Conservation (phyloP, 2,888 invertebrate genomes). For the Protophormia terraenovae region DNA sequence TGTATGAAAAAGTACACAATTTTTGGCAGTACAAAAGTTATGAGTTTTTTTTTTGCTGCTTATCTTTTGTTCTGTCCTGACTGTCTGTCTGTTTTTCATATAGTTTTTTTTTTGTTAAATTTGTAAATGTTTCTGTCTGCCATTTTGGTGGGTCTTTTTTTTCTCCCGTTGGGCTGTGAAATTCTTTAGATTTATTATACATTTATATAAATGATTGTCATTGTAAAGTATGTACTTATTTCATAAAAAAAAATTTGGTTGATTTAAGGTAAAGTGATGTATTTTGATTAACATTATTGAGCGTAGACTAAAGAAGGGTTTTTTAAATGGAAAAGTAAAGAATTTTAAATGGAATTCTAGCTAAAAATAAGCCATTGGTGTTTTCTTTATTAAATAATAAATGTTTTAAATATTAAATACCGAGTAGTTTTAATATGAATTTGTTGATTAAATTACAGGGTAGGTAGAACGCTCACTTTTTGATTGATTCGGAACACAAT, state of each 20-base stretch:
- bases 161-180: neutral
- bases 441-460: no score
- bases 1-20: neutral
- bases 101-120: constrained; percentile 3
- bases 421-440: no score
- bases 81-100: neutral
- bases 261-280: neutral
- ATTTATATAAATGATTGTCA: constrained; percentile 39
- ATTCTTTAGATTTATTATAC: constrained; percentile 34
- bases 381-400: no score
- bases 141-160: neutral
- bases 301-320: neutral
- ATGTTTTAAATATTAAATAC: no score
- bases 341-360: neutral
- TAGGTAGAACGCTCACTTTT: no score
- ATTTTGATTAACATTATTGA: neutral
- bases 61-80: constrained; percentile 24
- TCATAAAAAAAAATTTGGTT: neutral
- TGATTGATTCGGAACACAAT: no score
- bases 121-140: constrained; percentile 25
- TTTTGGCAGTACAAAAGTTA: constrained; percentile 47
- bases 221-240: constrained; percentile 26
- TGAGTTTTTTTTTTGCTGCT: constrained; percentile 25
- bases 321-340: neutral
- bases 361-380: neutral